phyloP scores from a whole-genome alignment of 2,888 invertebrate genomes.

The Rapana venosa region DNA sequence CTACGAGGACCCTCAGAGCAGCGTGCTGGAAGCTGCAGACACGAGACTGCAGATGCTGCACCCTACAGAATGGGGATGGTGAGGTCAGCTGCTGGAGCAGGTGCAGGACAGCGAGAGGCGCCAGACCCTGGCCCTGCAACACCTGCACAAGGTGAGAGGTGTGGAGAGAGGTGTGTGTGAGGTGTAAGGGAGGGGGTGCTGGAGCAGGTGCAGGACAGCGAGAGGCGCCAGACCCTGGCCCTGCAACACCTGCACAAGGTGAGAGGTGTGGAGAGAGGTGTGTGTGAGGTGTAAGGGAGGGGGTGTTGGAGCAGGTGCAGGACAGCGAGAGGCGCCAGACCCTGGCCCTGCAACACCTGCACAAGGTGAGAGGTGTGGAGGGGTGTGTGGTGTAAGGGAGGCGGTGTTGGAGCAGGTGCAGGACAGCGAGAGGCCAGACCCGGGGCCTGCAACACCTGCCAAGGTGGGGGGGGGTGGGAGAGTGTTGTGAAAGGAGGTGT shows the following conservation, averaged over 20 bases:
- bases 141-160: conserved; percentile 64
- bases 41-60: conserved; percentile 66
- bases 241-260: conserved; percentile 66
- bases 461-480: conserved; percentile 53
- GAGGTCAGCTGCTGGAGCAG: conserved; percentile 53
- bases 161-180: too few relatives aligned
- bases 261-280: too few relatives aligned
- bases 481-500: too few relatives aligned
- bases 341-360: conserved; percentile 60
- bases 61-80: conserved; percentile 56
- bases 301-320: conserved; percentile 57
- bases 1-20: conserved; percentile 63
- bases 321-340: conserved; percentile 58
- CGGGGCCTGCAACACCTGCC: conserved; percentile 60
- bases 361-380: conserved; percentile 56
- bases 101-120: conserved; percentile 61
- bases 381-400: conserved; percentile 28
- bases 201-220: conserved; percentile 59
- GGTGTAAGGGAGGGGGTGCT: conserved; percentile 52
- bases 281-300: too few relatives aligned
- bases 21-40: conserved; percentile 60
- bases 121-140: conserved; percentile 59
- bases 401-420: conserved; percentile 58
- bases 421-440: conserved; percentile 57
- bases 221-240: conserved; percentile 58